These are phyloP conservation scores for Syngnathus acus DNA, from an alignment of 2,797 vertebrate genomes.

Conservation along the genomic window DNA sequence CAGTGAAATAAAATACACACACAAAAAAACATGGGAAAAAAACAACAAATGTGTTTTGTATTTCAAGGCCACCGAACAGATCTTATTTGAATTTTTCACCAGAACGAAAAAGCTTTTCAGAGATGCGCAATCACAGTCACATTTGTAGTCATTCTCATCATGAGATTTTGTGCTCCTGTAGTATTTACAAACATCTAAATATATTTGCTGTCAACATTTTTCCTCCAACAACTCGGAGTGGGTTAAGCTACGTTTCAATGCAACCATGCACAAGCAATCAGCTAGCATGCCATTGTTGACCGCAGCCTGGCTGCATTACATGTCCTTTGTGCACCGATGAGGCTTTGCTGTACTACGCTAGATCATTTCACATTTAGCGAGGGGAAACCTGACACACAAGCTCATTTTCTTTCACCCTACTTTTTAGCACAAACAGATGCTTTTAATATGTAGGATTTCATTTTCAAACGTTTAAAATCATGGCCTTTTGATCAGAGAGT, in stretches of 20 bases:
- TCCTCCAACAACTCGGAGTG: not conserved
- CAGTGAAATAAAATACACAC: too few relatives aligned
- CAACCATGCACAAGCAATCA: conserved; percentile 42
- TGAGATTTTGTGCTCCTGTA: not conserved
- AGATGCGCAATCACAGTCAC: not conserved
- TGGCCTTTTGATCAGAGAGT: conserved; percentile 55
- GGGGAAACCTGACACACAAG: conserved; percentile 53
- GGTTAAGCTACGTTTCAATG: not conserved
- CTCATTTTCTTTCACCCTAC: conserved; percentile 35
- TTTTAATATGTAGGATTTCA: conserved; percentile 56
- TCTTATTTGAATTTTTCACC: not conserved
- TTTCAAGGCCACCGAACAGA: not conserved
- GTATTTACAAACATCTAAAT: not conserved
- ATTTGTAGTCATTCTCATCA: not conserved
- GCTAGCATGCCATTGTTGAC: conserved; percentile 34
- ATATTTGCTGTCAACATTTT: not conserved
- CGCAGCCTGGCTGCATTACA: conserved; percentile 48
- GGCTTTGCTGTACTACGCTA: conserved; percentile 41
- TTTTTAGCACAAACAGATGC: conserved; percentile 50
- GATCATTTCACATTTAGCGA: conserved; percentile 50
- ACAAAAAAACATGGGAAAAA: too few relatives aligned
- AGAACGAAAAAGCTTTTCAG: not conserved
- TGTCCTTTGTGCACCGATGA: conserved; percentile 19
- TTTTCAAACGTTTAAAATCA: conserved; percentile 49
- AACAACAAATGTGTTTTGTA: too few relatives aligned